These are phyloP conservation scores for Orussus abietinus DNA, from an alignment of 1,140 invertebrate species.

Conservation along the genomic window DNA sequence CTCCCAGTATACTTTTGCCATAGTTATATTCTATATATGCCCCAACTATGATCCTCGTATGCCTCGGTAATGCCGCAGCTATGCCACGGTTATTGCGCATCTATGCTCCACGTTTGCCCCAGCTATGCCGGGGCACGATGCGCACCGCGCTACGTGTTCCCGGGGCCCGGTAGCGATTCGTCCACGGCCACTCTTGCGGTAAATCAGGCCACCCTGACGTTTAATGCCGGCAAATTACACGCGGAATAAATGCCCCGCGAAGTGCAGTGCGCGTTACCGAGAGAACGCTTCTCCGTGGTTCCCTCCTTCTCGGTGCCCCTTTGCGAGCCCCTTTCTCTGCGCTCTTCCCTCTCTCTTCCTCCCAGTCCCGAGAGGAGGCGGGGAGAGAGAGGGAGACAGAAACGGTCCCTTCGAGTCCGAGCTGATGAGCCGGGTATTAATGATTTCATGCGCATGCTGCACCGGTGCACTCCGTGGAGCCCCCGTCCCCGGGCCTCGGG, in stretches of 20 bases:
- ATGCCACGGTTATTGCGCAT: no score
- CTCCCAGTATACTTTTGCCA: no score
- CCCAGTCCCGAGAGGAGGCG: background rate
- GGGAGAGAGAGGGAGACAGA: slow-evolving; percentile 7
- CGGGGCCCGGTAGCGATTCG: slow-evolving; percentile 45
- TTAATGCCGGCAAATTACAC: slow-evolving; percentile 52
- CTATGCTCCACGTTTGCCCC: background rate
- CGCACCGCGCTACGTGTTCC: slow-evolving; percentile 34
- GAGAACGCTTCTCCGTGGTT: background rate
- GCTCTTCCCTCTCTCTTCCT: slow-evolving; percentile 9
- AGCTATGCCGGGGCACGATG: background rate
- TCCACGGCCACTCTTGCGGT: slow-evolving; percentile 41
- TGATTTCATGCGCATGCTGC: slow-evolving; percentile 39
- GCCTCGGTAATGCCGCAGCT: no score
- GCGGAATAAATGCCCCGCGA: slow-evolving; percentile 47
- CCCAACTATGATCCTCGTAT: no score
- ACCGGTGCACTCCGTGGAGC: slow-evolving; percentile 12
- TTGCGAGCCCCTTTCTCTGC: slow-evolving; percentile 9
- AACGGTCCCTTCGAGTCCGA: slow-evolving; percentile 7
- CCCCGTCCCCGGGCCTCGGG: slow-evolving; percentile 12
- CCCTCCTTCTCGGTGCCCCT: slow-evolving; percentile 6
- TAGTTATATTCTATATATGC: no score
- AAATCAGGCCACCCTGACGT: slow-evolving; percentile 49
- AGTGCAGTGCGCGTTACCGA: slow-evolving; percentile 20
- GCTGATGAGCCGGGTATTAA: slow-evolving; percentile 38